Percentiles rank a stretch among this genome's conserved stretches.
Conservation (phyloP, 2,797 vertebrate species). For the Alectoris magna region DNA sequence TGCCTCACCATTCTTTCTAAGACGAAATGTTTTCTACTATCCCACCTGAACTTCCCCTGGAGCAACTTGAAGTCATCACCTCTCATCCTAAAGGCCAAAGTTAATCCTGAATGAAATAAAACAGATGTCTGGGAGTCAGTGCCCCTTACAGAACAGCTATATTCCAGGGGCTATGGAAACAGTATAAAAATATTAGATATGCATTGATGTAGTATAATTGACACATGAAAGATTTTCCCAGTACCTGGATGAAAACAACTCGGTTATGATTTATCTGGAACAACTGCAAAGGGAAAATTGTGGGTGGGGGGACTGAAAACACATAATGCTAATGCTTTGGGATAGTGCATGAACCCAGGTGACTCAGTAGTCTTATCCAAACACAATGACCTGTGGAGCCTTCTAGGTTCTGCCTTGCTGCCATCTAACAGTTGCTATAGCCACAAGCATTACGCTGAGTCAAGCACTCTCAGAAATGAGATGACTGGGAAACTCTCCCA, state of each 20-base stretch:
- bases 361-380: neutral
- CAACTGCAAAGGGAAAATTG: neutral
- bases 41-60: too few species aligned
- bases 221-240: neutral
- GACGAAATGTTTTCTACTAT: too few species aligned
- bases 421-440: fast-evolving
- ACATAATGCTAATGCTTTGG: neutral
- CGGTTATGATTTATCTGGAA: neutral
- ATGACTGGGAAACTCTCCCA: neutral
- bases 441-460: neutral
- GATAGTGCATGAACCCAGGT: neutral
- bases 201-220: neutral
- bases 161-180: neutral
- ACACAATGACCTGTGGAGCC: neutral
- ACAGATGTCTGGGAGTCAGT: neutral
- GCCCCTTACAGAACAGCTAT: neutral
- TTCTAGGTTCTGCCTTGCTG: neutral
- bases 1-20: too few species aligned
- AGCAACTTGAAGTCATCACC: too few species aligned
- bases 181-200: neutral
- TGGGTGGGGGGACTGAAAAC: neutral
- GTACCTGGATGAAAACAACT: neutral
- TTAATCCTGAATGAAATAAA: neutral
- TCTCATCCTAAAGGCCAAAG: neutral
- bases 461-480: neutral